A percentile compares a stretch with the other conserved stretches of the same genome.
These are phyloP conservation scores for Pygoscelis adeliae DNA, from an alignment of 2,113 vertebrate genomes.

Conservation along the genomic window DNA sequence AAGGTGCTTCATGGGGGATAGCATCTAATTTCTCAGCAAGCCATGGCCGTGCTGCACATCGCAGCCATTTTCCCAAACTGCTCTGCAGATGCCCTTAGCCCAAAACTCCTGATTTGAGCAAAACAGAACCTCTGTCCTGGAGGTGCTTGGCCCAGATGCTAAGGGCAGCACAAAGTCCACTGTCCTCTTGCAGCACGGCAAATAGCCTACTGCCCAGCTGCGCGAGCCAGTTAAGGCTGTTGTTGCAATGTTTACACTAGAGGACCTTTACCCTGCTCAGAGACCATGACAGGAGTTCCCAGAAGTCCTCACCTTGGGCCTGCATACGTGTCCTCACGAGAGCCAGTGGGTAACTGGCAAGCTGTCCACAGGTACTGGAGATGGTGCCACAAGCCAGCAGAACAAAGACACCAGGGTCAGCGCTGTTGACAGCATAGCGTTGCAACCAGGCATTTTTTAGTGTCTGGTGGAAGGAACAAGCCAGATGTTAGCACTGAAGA, in stretches of 20 bases:
- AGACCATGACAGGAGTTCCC: background rate
- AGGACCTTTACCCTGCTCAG: background rate
- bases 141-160: background rate
- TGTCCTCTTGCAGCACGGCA: background rate
- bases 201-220: background rate
- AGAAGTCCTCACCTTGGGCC: constrained; percentile 85
- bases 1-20: background rate
- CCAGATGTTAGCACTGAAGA: background rate
- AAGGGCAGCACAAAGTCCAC: constrained; percentile 14
- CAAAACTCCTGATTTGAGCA: background rate
- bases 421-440: constrained; percentile 86
- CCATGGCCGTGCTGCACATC: accelerated
- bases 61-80: background rate
- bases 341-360: constrained; percentile 93
- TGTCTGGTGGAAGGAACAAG: constrained; percentile 79
- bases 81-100: background rate
- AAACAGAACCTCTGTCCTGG: background rate
- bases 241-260: background rate
- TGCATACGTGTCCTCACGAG: constrained; percentile 97
- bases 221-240: background rate
- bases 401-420: constrained; percentile 92
- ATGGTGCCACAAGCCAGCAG: constrained; percentile 93
- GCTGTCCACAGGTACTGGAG: constrained; percentile 94
- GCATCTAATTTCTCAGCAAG: background rate
- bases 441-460: constrained; percentile 94